A percentile compares a stretch with the other conserved stretches of the same genome.
Evolutionary conservation across 2,113 vertebrate genomes (phyloP).

Genomic region (Okapia johnstoni): DNA sequence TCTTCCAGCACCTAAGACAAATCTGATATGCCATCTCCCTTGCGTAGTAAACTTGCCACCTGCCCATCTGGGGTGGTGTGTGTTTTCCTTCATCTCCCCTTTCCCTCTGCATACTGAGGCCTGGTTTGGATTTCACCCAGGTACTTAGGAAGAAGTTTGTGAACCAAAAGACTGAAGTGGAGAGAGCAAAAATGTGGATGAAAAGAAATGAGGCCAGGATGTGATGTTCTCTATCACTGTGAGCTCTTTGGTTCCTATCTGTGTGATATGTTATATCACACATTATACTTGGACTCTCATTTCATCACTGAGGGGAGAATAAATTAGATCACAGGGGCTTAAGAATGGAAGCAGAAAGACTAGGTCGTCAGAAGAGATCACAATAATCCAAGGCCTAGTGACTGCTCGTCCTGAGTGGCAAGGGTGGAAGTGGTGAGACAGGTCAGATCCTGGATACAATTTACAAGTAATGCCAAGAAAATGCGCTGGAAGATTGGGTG

Average conservation of each 20-base stretch:
- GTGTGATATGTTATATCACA: neutral
- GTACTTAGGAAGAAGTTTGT: neutral
- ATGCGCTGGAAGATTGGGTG: neutral
- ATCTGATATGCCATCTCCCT: neutral
- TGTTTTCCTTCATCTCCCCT: neutral
- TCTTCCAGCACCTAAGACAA: neutral
- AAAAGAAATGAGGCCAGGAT: rapidly evolving
- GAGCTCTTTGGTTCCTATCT: neutral
- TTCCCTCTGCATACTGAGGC: neutral
- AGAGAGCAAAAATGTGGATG: rapidly evolving
- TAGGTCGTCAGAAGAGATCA: neutral
- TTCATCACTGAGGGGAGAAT: neutral
- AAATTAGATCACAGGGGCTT: neutral
- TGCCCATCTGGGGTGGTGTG: neutral
- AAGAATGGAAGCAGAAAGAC: neutral
- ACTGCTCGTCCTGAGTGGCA: neutral
- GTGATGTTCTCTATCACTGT: neutral
- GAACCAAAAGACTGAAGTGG: neutral
- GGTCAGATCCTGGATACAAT: rapidly evolving
- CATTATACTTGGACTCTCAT: neutral
- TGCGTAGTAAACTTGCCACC: neutral
- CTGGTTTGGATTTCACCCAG: neutral
- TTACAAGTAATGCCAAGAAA: neutral
- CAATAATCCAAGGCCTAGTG: rapidly evolving
- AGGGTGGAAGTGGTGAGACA: neutral